A percentile compares a stretch with the other conserved stretches of the same genome.
These are phyloP conservation scores for Trematocara unimaculatum DNA, from an alignment of 2,113 vertebrate genomes.

Conservation along the genomic window DNA sequence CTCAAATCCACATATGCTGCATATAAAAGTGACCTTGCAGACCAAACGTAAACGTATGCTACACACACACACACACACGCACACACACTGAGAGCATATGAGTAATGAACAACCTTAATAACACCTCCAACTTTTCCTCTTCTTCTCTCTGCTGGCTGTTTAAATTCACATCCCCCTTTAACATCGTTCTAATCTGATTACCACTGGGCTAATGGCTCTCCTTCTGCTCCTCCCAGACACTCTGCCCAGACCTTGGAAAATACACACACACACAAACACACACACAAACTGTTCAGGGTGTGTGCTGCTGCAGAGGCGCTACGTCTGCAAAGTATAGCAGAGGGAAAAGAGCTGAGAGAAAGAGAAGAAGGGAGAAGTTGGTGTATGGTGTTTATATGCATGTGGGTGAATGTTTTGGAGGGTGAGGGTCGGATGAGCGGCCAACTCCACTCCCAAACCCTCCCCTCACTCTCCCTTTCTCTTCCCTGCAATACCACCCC, in stretches of 20 bases:
- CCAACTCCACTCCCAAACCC: conserved; percentile 41
- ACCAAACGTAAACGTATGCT: neutral
- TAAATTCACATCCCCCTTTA: conserved; percentile 81
- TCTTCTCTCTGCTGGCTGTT: conserved; percentile 69
- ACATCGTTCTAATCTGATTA: conserved; percentile 81
- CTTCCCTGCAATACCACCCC: conserved; percentile 25
- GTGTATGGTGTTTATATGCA: conserved; percentile 55
- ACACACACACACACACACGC: neutral
- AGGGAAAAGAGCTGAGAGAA: conserved; percentile 50
- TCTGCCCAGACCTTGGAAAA: conserved; percentile 91
- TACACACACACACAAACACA: conserved; percentile 53
- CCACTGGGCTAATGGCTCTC: conserved; percentile 77
- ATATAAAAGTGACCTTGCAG: conserved; percentile 40
- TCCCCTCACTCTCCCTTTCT: conserved; percentile 18
- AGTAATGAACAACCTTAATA: conserved; percentile 78
- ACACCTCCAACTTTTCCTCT: conserved; percentile 75
- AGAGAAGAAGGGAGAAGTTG: conserved; percentile 45
- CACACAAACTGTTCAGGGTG: conserved; percentile 3
- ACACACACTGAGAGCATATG: conserved; percentile 21
- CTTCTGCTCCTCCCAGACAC: conserved; percentile 92
- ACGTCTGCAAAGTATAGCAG: conserved; percentile 76
- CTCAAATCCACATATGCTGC: neutral
- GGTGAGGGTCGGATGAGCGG: neutral
- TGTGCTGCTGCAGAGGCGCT: conserved; percentile 79
- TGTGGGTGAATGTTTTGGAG: conserved; percentile 51